phyloP scores from a whole-genome alignment of 1,140 invertebrate species.

The Phymastichus coffea region DNA sequence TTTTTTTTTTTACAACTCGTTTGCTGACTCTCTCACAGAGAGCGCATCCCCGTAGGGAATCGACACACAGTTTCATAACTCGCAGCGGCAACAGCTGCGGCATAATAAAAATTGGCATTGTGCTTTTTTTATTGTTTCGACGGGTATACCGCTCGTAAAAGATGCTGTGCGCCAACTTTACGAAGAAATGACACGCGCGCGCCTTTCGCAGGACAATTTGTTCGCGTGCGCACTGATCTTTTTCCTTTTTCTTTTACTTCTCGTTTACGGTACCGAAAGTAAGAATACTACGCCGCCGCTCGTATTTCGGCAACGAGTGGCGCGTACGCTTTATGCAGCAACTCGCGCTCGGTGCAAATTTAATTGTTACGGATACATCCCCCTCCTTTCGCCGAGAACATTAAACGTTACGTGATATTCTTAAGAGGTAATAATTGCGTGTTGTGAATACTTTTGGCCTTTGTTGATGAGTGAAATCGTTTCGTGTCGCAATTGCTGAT shows the following conservation, averaged over 20 bases:
- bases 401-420: neutral
- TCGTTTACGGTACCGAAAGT: neutral
- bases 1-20: neutral
- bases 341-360: slow-evolving; percentile 1
- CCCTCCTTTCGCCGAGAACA: neutral
- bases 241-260: slow-evolving; percentile 17
- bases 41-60: slow-evolving; percentile 24
- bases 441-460: too few relatives aligned
- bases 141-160: too few relatives aligned
- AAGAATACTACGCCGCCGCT: neutral
- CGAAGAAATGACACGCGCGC: slow-evolving; percentile 28
- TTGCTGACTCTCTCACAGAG: slow-evolving; percentile 9
- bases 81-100: slow-evolving; percentile 42
- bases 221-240: neutral
- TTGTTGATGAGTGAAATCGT: too few relatives aligned
- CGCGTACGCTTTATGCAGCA: neutral
- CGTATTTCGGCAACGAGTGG: neutral
- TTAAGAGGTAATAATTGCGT: neutral
- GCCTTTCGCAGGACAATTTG: slow-evolving; percentile 27
- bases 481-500: too few relatives aligned
- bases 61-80: slow-evolving; percentile 52
- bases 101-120: slow-evolving; percentile 52
- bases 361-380: slow-evolving; percentile 4
- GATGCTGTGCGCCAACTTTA: slow-evolving; percentile 12
- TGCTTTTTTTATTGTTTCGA: slow-evolving; percentile 36